Percentiles rank a stretch among this genome's conserved stretches.
These are phyloP conservation scores for Neosalanx taihuensis DNA, from an alignment of 2,797 vertebrate genomes.

Conservation along the genomic window DNA sequence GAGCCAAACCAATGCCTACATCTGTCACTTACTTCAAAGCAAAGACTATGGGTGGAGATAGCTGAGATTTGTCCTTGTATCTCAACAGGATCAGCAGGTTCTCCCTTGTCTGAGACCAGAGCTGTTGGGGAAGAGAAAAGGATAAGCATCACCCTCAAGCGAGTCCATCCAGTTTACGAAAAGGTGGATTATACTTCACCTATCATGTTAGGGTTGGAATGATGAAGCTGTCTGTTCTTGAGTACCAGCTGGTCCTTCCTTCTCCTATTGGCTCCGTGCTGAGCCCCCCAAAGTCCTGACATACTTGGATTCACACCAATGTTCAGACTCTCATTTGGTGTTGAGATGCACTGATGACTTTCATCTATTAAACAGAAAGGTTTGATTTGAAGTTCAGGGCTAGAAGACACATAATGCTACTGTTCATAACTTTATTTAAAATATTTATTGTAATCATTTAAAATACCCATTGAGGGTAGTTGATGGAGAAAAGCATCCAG, in stretches of 20 bases:
- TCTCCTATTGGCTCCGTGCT: conserved; percentile 71
- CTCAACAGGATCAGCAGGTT: conserved; percentile 61
- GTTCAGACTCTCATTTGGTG: conserved; percentile 75
- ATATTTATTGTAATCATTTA: not conserved
- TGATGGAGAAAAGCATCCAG: conserved; percentile 83
- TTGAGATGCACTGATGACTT: conserved; percentile 57
- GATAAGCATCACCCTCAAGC: not conserved
- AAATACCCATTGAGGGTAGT: conserved; percentile 73
- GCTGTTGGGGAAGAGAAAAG: conserved; percentile 58
- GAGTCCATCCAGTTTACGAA: not conserved
- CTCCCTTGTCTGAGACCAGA: conserved; percentile 73
- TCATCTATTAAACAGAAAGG: conserved; percentile 50
- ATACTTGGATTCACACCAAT: conserved; percentile 68
- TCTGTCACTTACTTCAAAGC: conserved; percentile 74
- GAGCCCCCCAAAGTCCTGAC: conserved; percentile 70
- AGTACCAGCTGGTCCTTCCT: conserved; percentile 77
- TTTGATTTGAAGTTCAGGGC: conserved; percentile 55
- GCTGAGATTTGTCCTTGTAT: conserved; percentile 74
- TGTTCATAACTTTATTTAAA: not conserved
- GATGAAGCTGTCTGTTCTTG: conserved; percentile 83
- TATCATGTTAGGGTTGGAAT: conserved; percentile 88
- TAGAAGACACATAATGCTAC: not conserved
- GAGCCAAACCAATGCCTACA: too few relatives aligned
- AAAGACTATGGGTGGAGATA: conserved; percentile 83
- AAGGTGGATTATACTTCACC: conserved; percentile 65